Percentiles rank a stretch among this genome's conserved stretches.
These are phyloP conservation scores for Heteromormyrus szaboi DNA, from an alignment of 2,797 vertebrate species.

Conservation along the genomic window DNA sequence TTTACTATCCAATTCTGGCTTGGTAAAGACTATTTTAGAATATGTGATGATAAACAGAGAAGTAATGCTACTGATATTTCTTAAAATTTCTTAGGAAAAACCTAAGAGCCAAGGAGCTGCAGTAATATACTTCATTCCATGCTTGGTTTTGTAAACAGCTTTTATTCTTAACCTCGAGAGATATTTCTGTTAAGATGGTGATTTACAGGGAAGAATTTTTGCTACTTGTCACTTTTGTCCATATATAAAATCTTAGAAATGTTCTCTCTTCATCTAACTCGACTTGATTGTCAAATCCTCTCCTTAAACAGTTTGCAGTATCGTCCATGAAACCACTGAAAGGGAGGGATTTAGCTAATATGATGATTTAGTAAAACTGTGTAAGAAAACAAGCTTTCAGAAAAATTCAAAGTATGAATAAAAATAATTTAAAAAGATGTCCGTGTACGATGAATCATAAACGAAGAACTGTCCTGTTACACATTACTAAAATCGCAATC, in stretches of 20 bases:
- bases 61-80: neutral
- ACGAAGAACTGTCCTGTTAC: neutral
- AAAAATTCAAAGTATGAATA: neutral
- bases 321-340: neutral
- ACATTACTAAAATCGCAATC: neutral
- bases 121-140: neutral
- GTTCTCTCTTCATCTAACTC: neutral
- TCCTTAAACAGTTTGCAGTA: neutral
- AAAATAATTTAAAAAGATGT: neutral
- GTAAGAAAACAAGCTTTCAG: neutral
- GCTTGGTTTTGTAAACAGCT: neutral
- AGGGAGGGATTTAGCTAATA: neutral
- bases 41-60: neutral
- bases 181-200: neutral
- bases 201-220: neutral
- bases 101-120: neutral
- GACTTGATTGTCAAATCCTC: neutral
- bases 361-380: neutral
- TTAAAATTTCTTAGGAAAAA: neutral
- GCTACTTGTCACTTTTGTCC: neutral
- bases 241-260: neutral
- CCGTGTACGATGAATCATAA: neutral
- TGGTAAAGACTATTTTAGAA: neutral
- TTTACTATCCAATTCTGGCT: neutral
- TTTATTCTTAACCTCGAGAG: neutral